A percentile compares a stretch with the other conserved stretches of the same genome.
Evolutionary conservation across 2,113 vertebrate species (phyloP).

Genomic region (Alouatta palliata): DNA sequence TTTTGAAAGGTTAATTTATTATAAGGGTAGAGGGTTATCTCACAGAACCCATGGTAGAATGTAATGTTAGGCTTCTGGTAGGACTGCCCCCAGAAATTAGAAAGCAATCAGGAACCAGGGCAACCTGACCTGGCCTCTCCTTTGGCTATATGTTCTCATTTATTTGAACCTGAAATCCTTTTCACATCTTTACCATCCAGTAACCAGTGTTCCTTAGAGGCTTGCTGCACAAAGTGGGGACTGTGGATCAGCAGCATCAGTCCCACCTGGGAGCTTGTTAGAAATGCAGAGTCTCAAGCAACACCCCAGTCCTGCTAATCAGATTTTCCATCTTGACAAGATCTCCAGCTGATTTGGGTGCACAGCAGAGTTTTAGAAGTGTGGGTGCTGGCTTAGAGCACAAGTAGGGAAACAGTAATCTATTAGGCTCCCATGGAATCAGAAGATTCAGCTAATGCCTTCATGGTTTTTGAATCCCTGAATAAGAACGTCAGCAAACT

Average conservation of each 20-base stretch:
- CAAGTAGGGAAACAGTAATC: not conserved
- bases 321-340: conserved; percentile 18
- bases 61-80: not conserved
- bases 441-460: not conserved
- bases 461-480: not conserved
- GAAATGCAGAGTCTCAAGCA: not conserved
- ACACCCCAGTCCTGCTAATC: not conserved
- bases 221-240: not conserved
- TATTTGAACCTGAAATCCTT: not conserved
- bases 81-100: not conserved
- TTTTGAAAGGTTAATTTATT: not conserved
- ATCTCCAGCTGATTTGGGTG: not conserved
- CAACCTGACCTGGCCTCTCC: not conserved
- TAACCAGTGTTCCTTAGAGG: not conserved
- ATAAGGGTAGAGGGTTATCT: not conserved
- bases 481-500: not conserved
- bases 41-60: not conserved
- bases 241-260: not conserved
- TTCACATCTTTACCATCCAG: not conserved
- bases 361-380: not conserved
- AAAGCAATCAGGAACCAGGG: not conserved
- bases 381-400: not conserved
- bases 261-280: not conserved
- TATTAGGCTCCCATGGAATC: not conserved
- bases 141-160: not conserved